A percentile compares a stretch with the other conserved stretches of the same genome.
Evolutionary conservation across 2,888 invertebrate genomes (phyloP).

Genomic region (Nomada ferruginata): DNA sequence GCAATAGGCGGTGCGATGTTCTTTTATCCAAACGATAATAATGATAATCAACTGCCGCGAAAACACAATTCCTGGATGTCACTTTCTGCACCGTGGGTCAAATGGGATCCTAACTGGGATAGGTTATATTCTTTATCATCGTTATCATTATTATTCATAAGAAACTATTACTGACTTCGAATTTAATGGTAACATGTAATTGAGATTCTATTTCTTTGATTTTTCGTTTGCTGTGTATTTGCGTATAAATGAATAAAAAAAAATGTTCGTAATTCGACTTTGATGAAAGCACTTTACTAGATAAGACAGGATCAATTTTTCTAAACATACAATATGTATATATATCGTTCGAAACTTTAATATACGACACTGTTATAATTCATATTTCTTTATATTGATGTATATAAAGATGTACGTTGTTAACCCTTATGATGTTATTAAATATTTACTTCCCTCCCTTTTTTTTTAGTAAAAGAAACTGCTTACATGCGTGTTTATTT

Average conservation of each 20-base stretch:
- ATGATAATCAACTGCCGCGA: constrained; percentile 81
- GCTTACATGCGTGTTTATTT: not conserved
- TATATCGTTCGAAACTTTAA: not conserved
- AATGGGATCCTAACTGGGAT: constrained; percentile 97
- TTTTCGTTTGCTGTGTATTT: not conserved
- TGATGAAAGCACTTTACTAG: not conserved
- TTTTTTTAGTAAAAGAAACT: no score
- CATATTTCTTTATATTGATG: no score
- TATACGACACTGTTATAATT: not conserved
- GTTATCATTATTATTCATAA: constrained; percentile 23
- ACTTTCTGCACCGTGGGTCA: constrained; percentile 87
- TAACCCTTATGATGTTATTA: no score
- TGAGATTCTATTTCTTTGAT: constrained; percentile 6
- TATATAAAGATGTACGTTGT: no score
- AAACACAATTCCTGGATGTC: constrained; percentile 90
- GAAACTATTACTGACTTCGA: constrained; percentile 1
- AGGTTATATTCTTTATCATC: constrained; percentile 85
- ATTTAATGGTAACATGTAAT: constrained; percentile 7
- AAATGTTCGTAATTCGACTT: constrained; percentile 16
- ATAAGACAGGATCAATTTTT: no score
- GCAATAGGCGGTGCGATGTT: constrained; percentile 88
- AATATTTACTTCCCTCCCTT: no score
- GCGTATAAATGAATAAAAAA: constrained; percentile 13
- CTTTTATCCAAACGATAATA: constrained; percentile 86
- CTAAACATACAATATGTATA: no score